Conservation (phyloP, 92 coral and sea anemone genomes). For the Parazoanthus swiftii region DNA sequence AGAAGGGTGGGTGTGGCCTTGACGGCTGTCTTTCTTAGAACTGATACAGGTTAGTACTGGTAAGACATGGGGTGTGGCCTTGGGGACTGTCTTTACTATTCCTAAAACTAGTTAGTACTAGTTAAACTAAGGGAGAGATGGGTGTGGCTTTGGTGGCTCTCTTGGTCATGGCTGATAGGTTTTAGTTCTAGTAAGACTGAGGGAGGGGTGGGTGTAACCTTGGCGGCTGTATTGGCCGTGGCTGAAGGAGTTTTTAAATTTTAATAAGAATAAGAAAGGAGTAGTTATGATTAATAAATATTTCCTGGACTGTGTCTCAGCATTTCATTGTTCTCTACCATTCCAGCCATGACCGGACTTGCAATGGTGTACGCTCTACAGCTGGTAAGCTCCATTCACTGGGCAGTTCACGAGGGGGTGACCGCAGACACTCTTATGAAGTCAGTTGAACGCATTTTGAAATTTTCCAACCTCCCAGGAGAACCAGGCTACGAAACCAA, state of each 20-base stretch:
- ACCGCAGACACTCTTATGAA: constrained; percentile 39
- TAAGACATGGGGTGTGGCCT: constrained; percentile 1
- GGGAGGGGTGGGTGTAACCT: constrained; percentile 15
- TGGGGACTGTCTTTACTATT: constrained; percentile 30
- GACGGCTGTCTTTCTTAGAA: constrained; percentile 42
- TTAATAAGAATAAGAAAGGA: neutral
- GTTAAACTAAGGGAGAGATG: neutral
- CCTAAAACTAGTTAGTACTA: neutral
- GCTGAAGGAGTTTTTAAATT: constrained; percentile 49
- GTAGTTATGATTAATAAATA: neutral
- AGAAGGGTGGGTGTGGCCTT: constrained; percentile 34
- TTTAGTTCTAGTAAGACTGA: neutral
- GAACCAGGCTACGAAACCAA: constrained; percentile 54
- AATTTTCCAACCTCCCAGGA: constrained; percentile 34
- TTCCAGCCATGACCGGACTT: constrained; percentile 31
- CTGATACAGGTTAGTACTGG: constrained; percentile 48
- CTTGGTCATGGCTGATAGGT: constrained; percentile 32
- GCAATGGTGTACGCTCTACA: constrained; percentile 43
- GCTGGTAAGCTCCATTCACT: constrained; percentile 29
- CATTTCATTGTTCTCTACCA: neutral
- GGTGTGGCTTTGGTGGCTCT: constrained; percentile 45
- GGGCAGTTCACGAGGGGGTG: constrained; percentile 41
- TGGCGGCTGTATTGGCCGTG: constrained; percentile 43
- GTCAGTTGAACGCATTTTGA: constrained; percentile 43
- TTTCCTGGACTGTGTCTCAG: neutral